phyloP scores from a whole-genome alignment of 2,797 vertebrate species.

The Pseudotriccus pelzelni region DNA sequence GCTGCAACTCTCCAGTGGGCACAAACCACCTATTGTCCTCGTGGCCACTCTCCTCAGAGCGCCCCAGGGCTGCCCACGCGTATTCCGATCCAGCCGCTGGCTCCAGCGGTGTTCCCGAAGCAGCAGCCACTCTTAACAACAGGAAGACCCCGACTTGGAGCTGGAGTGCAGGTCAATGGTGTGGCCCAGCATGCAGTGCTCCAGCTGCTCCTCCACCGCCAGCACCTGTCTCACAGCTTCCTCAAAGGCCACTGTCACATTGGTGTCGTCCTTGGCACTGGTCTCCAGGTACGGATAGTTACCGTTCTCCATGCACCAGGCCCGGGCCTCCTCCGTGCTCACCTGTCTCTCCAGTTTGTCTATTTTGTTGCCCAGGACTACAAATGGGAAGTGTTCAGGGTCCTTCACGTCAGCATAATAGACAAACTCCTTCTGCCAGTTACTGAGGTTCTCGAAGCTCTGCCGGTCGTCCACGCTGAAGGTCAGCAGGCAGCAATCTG shows the following conservation, averaged over 20 bases:
- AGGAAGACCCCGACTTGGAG: conserved; percentile 85
- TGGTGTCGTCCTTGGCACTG: conserved; percentile 97
- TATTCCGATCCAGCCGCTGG: neutral
- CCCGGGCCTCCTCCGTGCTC: conserved; percentile 88
- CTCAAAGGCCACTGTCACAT: conserved; percentile 93
- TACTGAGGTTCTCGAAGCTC: conserved; percentile 94
- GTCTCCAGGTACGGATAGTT: conserved; percentile 96
- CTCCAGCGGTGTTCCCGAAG: neutral
- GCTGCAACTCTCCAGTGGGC: conserved; percentile 16
- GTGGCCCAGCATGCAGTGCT: conserved; percentile 89
- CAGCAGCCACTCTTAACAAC: conserved; percentile 80
- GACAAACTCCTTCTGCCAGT: conserved; percentile 98
- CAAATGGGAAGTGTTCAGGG: conserved; percentile 92
- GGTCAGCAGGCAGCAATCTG: conserved; percentile 96
- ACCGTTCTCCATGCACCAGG: conserved; percentile 93
- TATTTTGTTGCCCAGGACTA: conserved; percentile 95
- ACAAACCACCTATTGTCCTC: conserved; percentile 41
- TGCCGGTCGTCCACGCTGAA: conserved; percentile 94
- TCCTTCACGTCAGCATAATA: conserved; percentile 93
- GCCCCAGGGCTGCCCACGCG: neutral
- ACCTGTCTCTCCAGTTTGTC: conserved; percentile 92
- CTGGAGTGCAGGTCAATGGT: conserved; percentile 91
- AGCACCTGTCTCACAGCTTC: conserved; percentile 93
- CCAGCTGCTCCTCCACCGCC: conserved; percentile 90
- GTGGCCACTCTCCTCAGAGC: neutral